phyloP scores from a whole-genome alignment of 2,888 invertebrate genomes.

The Euplexia lucipara region DNA sequence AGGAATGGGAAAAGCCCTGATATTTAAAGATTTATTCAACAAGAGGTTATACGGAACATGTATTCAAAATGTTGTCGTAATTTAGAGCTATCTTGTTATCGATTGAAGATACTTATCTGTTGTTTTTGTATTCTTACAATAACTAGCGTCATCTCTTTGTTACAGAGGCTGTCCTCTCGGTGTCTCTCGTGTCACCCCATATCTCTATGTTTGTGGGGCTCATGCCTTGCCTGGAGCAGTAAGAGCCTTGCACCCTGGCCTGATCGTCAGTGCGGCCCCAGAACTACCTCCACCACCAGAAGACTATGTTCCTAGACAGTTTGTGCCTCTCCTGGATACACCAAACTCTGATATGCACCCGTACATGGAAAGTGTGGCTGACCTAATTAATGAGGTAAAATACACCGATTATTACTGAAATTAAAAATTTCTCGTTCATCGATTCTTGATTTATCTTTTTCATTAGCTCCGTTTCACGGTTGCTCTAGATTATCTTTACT shows the following conservation, averaged over 20 bases:
- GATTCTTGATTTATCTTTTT: not conserved
- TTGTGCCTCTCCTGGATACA: slow-evolving; percentile 94
- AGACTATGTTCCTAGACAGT: slow-evolving; percentile 92
- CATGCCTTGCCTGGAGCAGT: slow-evolving; percentile 93
- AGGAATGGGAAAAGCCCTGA: not conserved
- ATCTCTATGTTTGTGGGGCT: slow-evolving; percentile 95
- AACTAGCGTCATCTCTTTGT: slow-evolving; percentile 30
- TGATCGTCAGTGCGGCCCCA: slow-evolving; percentile 95
- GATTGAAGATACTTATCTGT: not conserved
- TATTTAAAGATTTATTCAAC: not conserved
- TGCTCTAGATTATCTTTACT: slow-evolving; percentile 38
- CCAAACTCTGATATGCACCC: slow-evolving; percentile 93
- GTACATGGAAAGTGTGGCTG: slow-evolving; percentile 95
- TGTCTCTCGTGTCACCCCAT: slow-evolving; percentile 93
- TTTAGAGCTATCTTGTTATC: not conserved
- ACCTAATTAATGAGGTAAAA: slow-evolving; percentile 93
- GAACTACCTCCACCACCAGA: slow-evolving; percentile 94
- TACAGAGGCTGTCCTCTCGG: slow-evolving; percentile 90
- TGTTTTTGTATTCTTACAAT: not conserved
- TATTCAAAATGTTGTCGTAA: too few species aligned
- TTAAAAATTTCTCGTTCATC: not conserved
- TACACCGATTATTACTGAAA: not conserved
- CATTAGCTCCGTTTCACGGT: slow-evolving; percentile 19
- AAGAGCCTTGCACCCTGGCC: slow-evolving; percentile 93
- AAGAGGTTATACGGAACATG: too few species aligned